Evolutionary conservation across 1,140 invertebrate genomes (phyloP), one percentile per base, ranked within the genome.

Genomic region (Tetramorium parvispinum): DNA sequence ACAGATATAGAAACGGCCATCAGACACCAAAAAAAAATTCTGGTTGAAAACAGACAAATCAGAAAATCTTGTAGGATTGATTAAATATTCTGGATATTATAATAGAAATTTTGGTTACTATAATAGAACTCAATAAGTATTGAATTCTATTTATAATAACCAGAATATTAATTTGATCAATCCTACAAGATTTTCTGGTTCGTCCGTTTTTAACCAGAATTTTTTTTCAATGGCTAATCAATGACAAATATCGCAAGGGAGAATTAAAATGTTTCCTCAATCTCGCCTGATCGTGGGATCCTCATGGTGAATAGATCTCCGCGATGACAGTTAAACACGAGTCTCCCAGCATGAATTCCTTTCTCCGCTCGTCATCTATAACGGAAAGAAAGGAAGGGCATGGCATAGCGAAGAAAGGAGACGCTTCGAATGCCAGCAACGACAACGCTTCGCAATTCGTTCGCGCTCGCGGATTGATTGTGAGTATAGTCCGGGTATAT

Each of bases 371-470:
- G 78, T 91, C 87, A 91, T 70, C 24, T 63, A 68, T 89, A 89
- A 86, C 88, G 85, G 85, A 90, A 91, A 88, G 78, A 89, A 83
- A 88, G 85, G 89, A 81, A 85, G 65, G 85, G 70, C 61, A 79
- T 37, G 70, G 68, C 75, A 68, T 57, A 78, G 70, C 8, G 53
- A 65, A 89, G 51, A 75, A 65, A 81, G 61, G 59, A 90, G 66
- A 79, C 65, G 75, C 55, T 53, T 61, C 65, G 71, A 85, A 88
- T 91, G 78, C 75, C 75, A 89, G 21, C 65, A 51, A 55, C 53
- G 43, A 57, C 66, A 59, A 59, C 43, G 40, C 87, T 81, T 82
- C 61, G 68, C 83, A 88, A 85, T 82, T 87, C 63, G 61, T 88
- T 76, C 61, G 61, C 49, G 61, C 43, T 65, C 61, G 65, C 37